Base-by-base conservation (phyloP, 2,797 vertebrate species). In the Otus scops region DNA sequence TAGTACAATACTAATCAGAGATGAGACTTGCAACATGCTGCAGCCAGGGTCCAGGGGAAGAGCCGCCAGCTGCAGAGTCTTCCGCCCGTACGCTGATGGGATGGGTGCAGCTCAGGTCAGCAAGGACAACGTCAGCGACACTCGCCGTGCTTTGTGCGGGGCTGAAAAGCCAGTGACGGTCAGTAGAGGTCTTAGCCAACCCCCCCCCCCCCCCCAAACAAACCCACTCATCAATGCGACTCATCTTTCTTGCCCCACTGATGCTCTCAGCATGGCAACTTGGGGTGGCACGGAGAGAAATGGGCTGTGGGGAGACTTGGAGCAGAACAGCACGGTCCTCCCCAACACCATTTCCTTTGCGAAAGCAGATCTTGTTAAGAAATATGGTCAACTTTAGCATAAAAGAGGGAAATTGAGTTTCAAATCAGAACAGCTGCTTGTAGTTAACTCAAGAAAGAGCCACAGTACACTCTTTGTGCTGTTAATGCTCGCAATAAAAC, bases 1-100 rank as follows among this genome's bases (percentile, higher is more conserved):
- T 69, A 88, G 87, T 90, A 88, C 85, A 90, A 96, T 67, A 78
- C 92, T 93, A 93, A 93, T 92, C 93, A 88, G 87, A 78, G 87
- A 75, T 39, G 73, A 93, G 67, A 82, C 61, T 91, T 54, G 53
- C 77, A 92, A 61, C 64, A 83, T 0, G n/a, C 79, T 73, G 71
- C 82, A 85, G 91, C 68, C 80, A 93, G 80, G 60, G 81, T 78
- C 93, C 3, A 7, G 60, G 76, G 78, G 47, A 93, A 91, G 74
- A 79, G 86, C 73, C 0, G 4, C 92, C 93, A 95, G 94, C 92
- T 95, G 96, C 85, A 86, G 77, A 93, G 84, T 47, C 67, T 79
- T 81, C 86, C 70, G 69, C 92, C 34, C 7, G 60, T 54, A 53
- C n/a, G 6, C 28, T 11, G 7, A 30, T 6, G 51, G 1, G 30